Conservation (phyloP, 2,113 vertebrate species). For the Passer domesticus region DNA sequence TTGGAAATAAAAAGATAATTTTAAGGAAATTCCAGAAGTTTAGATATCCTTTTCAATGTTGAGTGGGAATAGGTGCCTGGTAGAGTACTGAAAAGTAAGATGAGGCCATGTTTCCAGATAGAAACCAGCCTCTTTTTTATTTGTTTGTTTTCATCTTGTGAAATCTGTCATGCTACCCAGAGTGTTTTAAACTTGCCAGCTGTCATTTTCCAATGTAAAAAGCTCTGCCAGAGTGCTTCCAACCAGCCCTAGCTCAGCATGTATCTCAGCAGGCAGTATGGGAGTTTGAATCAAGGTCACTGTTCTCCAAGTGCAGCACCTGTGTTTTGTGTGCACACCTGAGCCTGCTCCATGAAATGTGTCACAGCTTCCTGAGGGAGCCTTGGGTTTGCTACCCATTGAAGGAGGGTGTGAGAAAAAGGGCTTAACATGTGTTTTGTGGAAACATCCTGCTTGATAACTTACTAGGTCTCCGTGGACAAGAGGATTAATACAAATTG, state of each 20-base stretch:
- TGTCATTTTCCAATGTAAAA: neutral
- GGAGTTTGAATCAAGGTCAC: neutral
- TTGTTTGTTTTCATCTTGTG: neutral
- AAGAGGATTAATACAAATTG: conserved; percentile 56
- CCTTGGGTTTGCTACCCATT: neutral
- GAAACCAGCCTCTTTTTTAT: neutral
- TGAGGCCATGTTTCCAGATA: neutral
- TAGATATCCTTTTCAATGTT: neutral
- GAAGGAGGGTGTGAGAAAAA: neutral
- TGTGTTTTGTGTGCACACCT: neutral
- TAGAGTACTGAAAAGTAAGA: neutral
- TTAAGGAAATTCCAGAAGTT: neutral
- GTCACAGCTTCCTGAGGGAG: neutral
- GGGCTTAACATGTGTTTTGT: conserved; percentile 22
- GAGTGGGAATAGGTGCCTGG: neutral
- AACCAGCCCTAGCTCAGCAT: neutral
- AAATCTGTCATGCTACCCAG: neutral
- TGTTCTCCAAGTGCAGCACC: neutral
- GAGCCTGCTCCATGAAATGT: neutral
- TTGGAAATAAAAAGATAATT: neutral
- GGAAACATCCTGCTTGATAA: conserved; percentile 24
- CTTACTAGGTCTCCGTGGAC: conserved; percentile 13
- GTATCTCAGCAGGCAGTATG: neutral
- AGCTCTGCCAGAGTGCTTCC: neutral
- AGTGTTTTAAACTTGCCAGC: neutral